phyloP scores from a whole-genome alignment of 1,140 invertebrate genomes.

The Armadillidium nasatum region DNA sequence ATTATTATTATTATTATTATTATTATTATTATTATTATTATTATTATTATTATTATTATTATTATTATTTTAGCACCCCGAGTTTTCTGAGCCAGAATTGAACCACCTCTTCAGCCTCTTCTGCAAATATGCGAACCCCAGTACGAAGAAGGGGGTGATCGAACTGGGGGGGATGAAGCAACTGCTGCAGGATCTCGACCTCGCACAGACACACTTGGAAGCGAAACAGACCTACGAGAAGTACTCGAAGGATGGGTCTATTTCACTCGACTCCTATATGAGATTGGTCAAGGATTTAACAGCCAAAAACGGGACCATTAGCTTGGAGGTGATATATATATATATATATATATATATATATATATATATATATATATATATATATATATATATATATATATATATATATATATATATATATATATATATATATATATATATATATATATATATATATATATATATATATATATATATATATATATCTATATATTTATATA shows the following conservation, averaged over 20 bases:
- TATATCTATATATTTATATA: too few relatives aligned
- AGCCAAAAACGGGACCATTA: constrained; percentile 41
- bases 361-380: too few relatives aligned
- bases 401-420: too few relatives aligned
- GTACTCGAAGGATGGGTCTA: constrained; percentile 34
- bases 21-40: too few relatives aligned
- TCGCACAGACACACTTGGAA: constrained; percentile 41
- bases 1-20: too few relatives aligned
- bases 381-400: too few relatives aligned
- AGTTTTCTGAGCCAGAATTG: constrained; percentile 39
- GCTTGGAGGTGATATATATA: neutral
- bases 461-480: too few relatives aligned
- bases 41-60: too few relatives aligned
- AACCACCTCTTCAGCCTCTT: constrained; percentile 37
- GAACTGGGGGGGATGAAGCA: constrained; percentile 40
- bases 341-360: too few relatives aligned
- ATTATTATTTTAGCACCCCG: constrained; percentile 32
- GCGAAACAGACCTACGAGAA: constrained; percentile 43
- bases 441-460: too few relatives aligned
- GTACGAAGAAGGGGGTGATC: constrained; percentile 37
- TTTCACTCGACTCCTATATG: constrained; percentile 40
- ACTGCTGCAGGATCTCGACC: constrained; percentile 37
- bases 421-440: too few relatives aligned
- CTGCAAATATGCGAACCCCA: constrained; percentile 39
- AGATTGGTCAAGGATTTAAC: constrained; percentile 40